phyloP scores from a whole-genome alignment of 2,113 vertebrate genomes.

The Daphoenositta chrysoptera region DNA sequence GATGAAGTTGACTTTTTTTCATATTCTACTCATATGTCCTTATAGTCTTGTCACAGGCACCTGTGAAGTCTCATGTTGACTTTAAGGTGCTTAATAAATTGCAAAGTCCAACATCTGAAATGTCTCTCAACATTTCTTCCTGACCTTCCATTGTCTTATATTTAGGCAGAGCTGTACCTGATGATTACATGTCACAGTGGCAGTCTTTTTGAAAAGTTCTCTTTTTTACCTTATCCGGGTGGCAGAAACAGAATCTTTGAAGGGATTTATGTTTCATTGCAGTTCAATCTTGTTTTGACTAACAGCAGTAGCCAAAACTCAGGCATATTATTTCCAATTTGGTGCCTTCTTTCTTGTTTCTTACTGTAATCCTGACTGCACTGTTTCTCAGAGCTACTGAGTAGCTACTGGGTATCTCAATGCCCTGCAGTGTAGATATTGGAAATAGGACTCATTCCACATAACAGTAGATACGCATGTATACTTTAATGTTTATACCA shows the following conservation, averaged over 20 bases:
- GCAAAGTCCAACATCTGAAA: neutral
- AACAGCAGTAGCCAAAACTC: neutral
- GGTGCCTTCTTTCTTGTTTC: neutral
- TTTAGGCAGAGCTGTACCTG: neutral
- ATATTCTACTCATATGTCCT: neutral
- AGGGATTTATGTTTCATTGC: neutral
- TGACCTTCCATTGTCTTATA: neutral
- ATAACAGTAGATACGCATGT: neutral
- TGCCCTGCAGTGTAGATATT: neutral
- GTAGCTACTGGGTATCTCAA: neutral
- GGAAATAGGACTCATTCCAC: neutral
- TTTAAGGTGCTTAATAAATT: neutral
- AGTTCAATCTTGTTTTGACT: neutral
- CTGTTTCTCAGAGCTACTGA: neutral
- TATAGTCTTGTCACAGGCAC: neutral
- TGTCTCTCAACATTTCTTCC: neutral
- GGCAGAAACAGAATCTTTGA: neutral
- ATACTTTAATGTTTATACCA: neutral
- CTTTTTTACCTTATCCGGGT: neutral
- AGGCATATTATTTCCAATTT: neutral
- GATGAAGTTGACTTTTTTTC: neutral
- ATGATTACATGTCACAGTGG: neutral
- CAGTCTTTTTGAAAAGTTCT: neutral
- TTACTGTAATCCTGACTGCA: neutral
- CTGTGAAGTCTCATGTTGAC: neutral